phyloP scores from a whole-genome alignment of 2,888 invertebrate genomes.

The Elegia similella region DNA sequence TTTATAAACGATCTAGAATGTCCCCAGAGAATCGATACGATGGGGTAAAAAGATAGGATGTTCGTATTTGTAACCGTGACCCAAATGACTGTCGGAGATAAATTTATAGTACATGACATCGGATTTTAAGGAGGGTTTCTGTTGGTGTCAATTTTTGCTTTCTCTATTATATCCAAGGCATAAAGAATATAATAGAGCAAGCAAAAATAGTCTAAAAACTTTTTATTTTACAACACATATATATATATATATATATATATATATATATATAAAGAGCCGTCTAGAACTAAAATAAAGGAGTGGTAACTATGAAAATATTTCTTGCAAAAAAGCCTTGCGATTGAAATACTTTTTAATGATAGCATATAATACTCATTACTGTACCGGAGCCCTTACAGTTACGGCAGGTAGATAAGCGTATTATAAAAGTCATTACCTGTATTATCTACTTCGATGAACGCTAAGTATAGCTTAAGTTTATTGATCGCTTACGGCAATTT shows the following conservation, averaged over 20 bases:
- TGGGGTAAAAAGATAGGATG: not conserved
- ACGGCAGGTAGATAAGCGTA: not conserved
- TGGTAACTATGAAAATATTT: not conserved
- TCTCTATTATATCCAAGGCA: no score
- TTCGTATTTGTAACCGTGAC: constrained; percentile 10
- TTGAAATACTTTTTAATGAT: not conserved
- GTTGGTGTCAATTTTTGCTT: not conserved
- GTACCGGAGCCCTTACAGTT: not conserved
- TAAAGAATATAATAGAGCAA: no score
- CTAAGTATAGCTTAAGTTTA: not conserved
- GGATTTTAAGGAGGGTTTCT: not conserved
- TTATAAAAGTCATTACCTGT: not conserved
- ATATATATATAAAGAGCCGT: no score
- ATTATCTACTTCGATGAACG: not conserved
- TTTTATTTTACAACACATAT: no score
- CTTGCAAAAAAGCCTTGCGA: not conserved
- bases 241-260: no score
- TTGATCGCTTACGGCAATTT: no score
- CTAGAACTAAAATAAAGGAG: no score
- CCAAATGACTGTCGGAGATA: constrained; percentile 2
- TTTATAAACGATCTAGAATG: constrained; percentile 1
- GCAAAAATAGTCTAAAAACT: no score
- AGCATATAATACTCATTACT: not conserved
- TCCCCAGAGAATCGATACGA: constrained; percentile 5
- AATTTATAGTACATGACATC: not conserved